Base-by-base conservation (phyloP, 2,888 invertebrate genomes). In the Caenorhabditis sinica region DNA sequence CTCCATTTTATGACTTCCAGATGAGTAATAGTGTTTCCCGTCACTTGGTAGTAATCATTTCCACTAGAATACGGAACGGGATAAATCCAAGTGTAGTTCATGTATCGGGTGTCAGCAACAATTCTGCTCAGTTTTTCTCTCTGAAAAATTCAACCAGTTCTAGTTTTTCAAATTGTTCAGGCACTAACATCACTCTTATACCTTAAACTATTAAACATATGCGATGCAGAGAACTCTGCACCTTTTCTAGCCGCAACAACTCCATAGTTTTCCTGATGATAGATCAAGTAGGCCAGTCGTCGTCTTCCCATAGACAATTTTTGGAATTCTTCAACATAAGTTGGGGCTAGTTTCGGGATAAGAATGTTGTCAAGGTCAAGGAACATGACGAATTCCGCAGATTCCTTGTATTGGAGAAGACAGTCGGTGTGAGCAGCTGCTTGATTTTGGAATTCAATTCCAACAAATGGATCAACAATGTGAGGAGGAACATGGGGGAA, bases 341-440 rank as follows among this genome's bases (percentile, higher is more conserved):
- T 87, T 2, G 83, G 76, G 3, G 75, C 85, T 0, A 86, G 23
- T 25, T 72, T 83, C 0, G 88, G 88, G 9, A 88, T 86, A 1
- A 88, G 40, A 33, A 88, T 79, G 53, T 88, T 87, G 53, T 86
- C 86, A 23, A 88, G 28, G 43, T 88, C 88, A n/a, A 88, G 63
- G 11, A 88, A 86, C 11, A 81, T 76, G 25, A 88, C 82, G 49
- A 80, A 88, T 25, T 79, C 8, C 5, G 87, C 86, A 8, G 83
- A 61, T 74, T 88, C 88, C 86, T 88, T 88, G 53, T 86, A 87
- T 30, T 87, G 82, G 13, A 88, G 65, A 3, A 88, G 58, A 60
- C 88, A 88, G 53, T 88, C 88, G 5, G 86, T 81, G 66, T 87
- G 87, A 15, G 87, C 77, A 0, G 86, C 85, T 0, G 87, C 87